Base-by-base conservation (phyloP, 2,113 vertebrate genomes). In the Aphelocoma coerulescens region DNA sequence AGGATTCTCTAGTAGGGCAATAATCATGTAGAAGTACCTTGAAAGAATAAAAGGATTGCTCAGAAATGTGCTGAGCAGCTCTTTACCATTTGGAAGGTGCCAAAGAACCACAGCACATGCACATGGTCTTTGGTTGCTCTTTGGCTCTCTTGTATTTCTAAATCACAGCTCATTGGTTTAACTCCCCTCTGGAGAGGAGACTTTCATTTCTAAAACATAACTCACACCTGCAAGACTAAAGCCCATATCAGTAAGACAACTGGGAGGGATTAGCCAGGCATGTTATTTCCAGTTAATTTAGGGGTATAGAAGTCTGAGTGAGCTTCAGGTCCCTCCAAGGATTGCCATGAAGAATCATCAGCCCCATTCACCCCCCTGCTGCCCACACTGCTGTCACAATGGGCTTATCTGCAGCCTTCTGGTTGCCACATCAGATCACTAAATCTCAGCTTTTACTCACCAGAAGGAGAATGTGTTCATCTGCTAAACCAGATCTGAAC, bases 351-450 rank as follows among this genome's bases (percentile, higher is more conserved):
- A 69, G 37, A 46, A 54, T 10, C 81, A n/a, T 2, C 21, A 22
- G 69, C 19, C 12, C 39, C 0, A 0, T 51, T 69, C 43, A 41
- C 3, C 16, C 19, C 10, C 32, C 81, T 67, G 71, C 69, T 81
- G 65, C 51, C 54, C 77, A 57, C 13, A 2, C 22, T 51, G 59
- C 44, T 73, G 68, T 21, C 82, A 74, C 61, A 46, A 58, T 33
- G 28, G 48, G 37, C 35, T 82, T 8, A 13, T 71, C 57, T 63
- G 57, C 57, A 82, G 28, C 57, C 58, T 46, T 41, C 52, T 48
- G 9, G 14, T 8, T 46, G 62, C 61, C 57, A 66, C 33, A 51
- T 13, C 61, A 82, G 30, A 37, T 48, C 61, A 23, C 13, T 21
- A 41, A 63, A 81, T 4, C 69, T 62, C 43, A 49, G 57, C 35